Evolutionary conservation across 2,888 invertebrate genomes (phyloP), one percentile per base, ranked within the genome.

Genomic region (Pristionchus mayeri): DNA sequence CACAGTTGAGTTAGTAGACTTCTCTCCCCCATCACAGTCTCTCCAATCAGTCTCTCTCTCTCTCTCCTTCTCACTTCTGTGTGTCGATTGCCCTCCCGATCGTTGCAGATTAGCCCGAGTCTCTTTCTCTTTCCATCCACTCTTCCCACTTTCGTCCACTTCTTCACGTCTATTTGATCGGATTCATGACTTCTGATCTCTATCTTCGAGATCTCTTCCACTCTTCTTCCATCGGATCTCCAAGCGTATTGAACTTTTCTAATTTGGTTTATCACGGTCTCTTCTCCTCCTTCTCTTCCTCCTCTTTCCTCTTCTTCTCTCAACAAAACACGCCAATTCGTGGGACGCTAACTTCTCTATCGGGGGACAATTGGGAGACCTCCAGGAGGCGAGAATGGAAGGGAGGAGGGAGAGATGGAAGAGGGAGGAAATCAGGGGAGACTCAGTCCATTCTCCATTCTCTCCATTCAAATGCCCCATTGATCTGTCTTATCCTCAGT

Each of bases 41-140:
- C 48, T 48, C 48, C 54, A 54, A 54, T 54, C 21, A 21, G 54
- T 54, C 54, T 16, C 4, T 54, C n/a, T 40, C 67, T 1, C 21
- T 34, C 6, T 3, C 30, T 37, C 67, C 67, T 67, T 67, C 67
- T 67, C 67, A 67, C 67, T 40, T 67, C 67, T 67, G 67, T 67
- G 67, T 67, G 67, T 67, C 37, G 34, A 67, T 67, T 67, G 18
- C 30, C 0, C 67, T 67, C 4, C 37, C 37, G n/a, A 67, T 67
- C 67, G 34, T 67, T 3, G 7, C 37, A 67, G 67, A 67, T 67
- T 67, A 67, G n/a, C 37, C 37, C 37, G 37, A 18, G 16, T n/a
- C 37, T 67, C 60, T 60, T n/a, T 63, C 67, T 37, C n/a, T 37
- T 40, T 67, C 67, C 37, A 34, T 37, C 67, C 37, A 44, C 13